Evolutionary conservation across 2,888 invertebrate species (phyloP), one percentile per base, ranked within the genome.

Genomic region (Trissolcus brochymenae): DNA sequence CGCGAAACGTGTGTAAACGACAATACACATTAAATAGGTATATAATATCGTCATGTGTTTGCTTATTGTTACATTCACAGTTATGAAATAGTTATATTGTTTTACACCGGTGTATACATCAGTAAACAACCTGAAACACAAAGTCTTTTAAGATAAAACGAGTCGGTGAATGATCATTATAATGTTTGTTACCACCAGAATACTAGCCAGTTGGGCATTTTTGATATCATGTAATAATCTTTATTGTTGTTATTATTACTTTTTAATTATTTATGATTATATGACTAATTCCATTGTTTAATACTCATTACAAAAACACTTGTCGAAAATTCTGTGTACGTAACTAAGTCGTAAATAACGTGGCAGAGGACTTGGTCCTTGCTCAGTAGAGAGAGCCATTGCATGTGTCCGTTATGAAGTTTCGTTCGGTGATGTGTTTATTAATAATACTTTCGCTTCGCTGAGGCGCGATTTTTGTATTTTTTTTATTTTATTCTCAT

Each of bases 391-490:
- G 81, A 82, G 81, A 46, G 46, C 46, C 19, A 81, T 70, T 65
- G 77, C 61, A 51, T 46, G 64, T 74, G 74, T 76, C 49, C 29
- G 60, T 35, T 35, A 56, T 70, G 29, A 70, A 61, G 60, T 64
- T 74, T 66, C 43, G 66, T 35, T 46, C 21, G 4, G 40, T 11
- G 70, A 70, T 80, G 78, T 65, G 40, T 71, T 79, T 78, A 78
- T 74, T 80, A 81, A 80, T 79, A 79, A 81, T 79, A 79, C 80
- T 81, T 81, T 80, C 73, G 73, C 75, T 79, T 54, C 50, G 46
- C 51, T 79, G 77, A 56, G 41, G 59, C 70, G 59, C 2, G 9
- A 3, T 49, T 49, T 49, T 46, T 46, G 41, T 16, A 14, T 46
- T 49, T 49, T 49, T 46, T 46, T 1, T 16, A 14, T 46, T 16